Evolutionary conservation across 2,797 vertebrate species (phyloP), one percentile per base, ranked within the genome.

Genomic region (Sylvilagus floridanus): DNA sequence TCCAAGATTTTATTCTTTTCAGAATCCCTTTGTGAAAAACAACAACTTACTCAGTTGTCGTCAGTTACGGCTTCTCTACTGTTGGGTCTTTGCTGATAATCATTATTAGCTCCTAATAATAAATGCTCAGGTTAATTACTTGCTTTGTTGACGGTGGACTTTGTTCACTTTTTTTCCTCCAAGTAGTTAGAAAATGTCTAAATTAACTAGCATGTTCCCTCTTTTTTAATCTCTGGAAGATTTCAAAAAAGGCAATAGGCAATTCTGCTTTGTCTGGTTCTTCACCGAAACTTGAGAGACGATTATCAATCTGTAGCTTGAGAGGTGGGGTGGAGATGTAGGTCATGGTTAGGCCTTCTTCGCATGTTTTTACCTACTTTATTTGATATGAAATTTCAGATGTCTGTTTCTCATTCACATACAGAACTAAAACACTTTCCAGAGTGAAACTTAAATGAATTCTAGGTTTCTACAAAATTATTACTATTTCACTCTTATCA

Each of bases 141-240:
- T 84, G 83, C 71, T 93, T 84, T 93, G 90, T 71, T 79, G 82
- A 87, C 79, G 52, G 75, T 28, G 63, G 85, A 71, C 66, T 89
- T 50, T 21, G 50, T 84, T 94, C 72, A 88, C 14, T 89, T 92
- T 81, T 87, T 90, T 37, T 26, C 52, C 19, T 57, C 19, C 54
- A 16, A 28, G 69, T 7, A 88, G 37, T 72, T 91, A 82, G 78
- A 78, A 84, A 94, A 93, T 35, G 11, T 93, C 83, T 91, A 88
- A 84, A 24, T 88, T 82, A 95, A 47, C 95, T 83, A 96, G 32
- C 93, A 95, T 68, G n/a, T 94, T 88, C 84, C 26, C 73, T 79
- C 68, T 94, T 88, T 57, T 60, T 35, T 32, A 42, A 42, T 84
- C 47, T 32, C 52, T 63, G 28, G 66, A 88, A 94, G 13, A 90